Base-by-base conservation (phyloP, 2,113 vertebrate species). In the mouse (Mus musculus) region DNA sequence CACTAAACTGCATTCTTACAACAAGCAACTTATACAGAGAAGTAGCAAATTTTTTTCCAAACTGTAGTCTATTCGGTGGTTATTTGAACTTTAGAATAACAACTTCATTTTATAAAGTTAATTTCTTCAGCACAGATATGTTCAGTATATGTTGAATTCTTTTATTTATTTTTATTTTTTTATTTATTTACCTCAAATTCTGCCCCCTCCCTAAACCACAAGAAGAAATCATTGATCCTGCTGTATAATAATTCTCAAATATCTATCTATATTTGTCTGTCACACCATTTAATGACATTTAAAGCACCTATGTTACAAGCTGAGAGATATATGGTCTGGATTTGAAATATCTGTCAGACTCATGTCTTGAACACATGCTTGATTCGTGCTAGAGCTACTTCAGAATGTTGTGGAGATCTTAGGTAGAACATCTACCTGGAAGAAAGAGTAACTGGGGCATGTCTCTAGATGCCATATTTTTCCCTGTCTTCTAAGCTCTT, bases 1-100 rank as follows among this genome's bases (percentile, higher is more conserved):
- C 30, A 92, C 95, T 91, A 93, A 95, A 95, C 22, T 88, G 7
- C 89, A 87, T n/a, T 84, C 39, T 94, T 93, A 93, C 33, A 86
- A 19, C 49, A 91, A 94, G 28, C 6, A 94, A 81, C 5, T 88
- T 95, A 71, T 46, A 81, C 63, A 93, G 7, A 95, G 17, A 90
- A 94, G 39, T 72, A 88, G 59, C 7, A 94, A 28, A 90, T 20
- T 69, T 22, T 22, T 80, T 96, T 91, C 36, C 54, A 36, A 87
- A 84, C 84, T 88, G 28, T 92, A 92, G 39, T 88, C 71, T 93
- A 75, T 49, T 90, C 54, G 73, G 19, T 80, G 93, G 90, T 80
- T n/a, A 92, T 19, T 95, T 93, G 59, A 96, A 90, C n/a, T 95
- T 94, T 89, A 94, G 22, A 94, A 90, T 96, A 85, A 71, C 63